Conservation (phyloP, 2,797 vertebrate genomes). For the Mormyrus hasselquistii region DNA sequence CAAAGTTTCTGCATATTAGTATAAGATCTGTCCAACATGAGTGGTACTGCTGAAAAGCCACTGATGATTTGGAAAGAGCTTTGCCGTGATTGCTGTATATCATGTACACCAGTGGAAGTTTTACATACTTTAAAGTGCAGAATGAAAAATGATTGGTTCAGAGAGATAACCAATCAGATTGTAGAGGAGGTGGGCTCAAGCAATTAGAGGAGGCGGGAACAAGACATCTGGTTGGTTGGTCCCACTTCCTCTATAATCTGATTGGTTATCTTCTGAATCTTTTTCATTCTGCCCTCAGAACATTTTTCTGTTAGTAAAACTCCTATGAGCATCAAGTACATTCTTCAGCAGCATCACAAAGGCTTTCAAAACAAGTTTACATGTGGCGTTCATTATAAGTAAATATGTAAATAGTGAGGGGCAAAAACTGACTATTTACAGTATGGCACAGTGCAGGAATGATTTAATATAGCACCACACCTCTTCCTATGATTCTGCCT, state of each 20-base stretch:
- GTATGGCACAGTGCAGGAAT: background rate
- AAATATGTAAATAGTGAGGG: background rate
- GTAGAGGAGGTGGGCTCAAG: background rate
- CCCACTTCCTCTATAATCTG: background rate
- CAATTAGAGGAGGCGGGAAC: background rate
- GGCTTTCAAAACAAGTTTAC: background rate
- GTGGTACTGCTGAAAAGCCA: background rate
- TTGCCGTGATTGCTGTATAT: background rate
- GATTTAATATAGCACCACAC: background rate
- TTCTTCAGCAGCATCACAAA: background rate
- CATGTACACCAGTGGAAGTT: background rate
- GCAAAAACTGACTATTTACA: background rate
- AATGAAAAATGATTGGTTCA: background rate
- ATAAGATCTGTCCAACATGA: background rate
- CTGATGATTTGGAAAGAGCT: background rate
- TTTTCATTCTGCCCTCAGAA: background rate
- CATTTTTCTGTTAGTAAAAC: background rate
- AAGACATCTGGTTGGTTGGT: background rate
- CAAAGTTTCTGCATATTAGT: background rate
- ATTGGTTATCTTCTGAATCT: background rate
- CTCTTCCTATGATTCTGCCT: background rate
- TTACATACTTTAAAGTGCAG: background rate
- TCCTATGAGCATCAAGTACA: background rate
- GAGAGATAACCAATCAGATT: background rate
- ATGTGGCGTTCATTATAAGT: background rate